Evolutionary conservation across 2,113 vertebrate species (phyloP), one percentile per base, ranked within the genome.

Genomic region (Triplophysa siluroides): DNA sequence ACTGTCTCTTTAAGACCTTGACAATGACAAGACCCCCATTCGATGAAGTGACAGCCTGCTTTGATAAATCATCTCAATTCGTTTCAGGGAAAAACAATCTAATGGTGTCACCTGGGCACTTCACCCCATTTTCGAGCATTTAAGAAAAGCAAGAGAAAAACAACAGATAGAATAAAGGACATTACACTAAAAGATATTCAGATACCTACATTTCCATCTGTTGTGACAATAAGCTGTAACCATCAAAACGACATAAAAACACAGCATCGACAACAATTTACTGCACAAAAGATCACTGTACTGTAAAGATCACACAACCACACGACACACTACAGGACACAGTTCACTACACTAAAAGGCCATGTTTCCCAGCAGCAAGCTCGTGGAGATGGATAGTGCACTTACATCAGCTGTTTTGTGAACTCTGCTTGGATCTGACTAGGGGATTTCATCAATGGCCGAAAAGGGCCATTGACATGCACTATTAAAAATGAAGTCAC

Each of bases 381-480:
- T 91, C 88, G 89, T 90, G 90, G 88, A 87, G 88, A 89, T 88
- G 66, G 70, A 77, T 70, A 68, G 68, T 80, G 62, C 70, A 85
- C 88, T 91, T 91, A 88, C 80, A 86, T 88, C 83, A 88, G 81
- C 65, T 26, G 72, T 68, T 85, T 84, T 84, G 78, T 78, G 70
- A 71, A 66, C 56, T 77, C 52, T 78, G 72, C 71, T 83, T 72
- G 71, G 83, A 83, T 89, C 86, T 85, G 87, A 90, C 89, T 85
- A 84, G 83, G 75, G 54, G 75, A 86, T 87, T 87, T 88, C 88
- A 80, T 92, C 92, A 93, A 93, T 93, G 92, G 89, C 89, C 76
- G 69, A 78, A 23, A 79, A 47, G 33, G 33, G 83, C 89, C 93
- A 93, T 93, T 93, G 92, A 93, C 87, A 83, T 83, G 84, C 77